Conservation (phyloP, 2,797 vertebrate species). For the Aplochiton taeniatus region DNA sequence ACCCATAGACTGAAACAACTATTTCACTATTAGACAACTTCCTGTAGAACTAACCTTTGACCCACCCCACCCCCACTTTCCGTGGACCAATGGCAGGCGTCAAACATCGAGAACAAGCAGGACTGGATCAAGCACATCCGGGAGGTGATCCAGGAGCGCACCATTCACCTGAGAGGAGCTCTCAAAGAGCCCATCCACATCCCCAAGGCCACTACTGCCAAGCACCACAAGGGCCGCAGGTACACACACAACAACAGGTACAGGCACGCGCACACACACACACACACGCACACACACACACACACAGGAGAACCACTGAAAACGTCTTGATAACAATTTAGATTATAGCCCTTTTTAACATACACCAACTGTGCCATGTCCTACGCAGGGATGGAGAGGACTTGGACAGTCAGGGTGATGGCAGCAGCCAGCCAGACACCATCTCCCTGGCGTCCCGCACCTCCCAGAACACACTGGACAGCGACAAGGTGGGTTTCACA, state of each 20-base stretch:
- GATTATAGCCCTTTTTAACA: no score
- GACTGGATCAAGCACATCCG: slow-evolving; percentile 99
- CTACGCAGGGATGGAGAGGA: slow-evolving; percentile 91
- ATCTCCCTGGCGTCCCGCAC: slow-evolving; percentile 97
- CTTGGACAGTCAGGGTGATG: slow-evolving; percentile 97
- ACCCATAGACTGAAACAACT: slow-evolving; percentile 44
- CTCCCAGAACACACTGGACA: slow-evolving; percentile 98
- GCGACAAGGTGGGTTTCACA: slow-evolving; percentile 87
- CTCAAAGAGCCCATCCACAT: slow-evolving; percentile 98
- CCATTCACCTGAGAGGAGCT: slow-evolving; percentile 95
- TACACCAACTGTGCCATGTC: slow-evolving; percentile 22
- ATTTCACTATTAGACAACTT: slow-evolving; percentile 25
- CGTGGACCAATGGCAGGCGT: slow-evolving; percentile 79
- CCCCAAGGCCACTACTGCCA: slow-evolving; percentile 89
- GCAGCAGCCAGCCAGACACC: slow-evolving; percentile 97
- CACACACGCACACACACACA: slow-evolving; percentile 4
- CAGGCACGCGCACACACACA: background rate
- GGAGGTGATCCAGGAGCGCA: slow-evolving; percentile 97
- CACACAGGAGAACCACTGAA: background rate
- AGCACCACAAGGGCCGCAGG: slow-evolving; percentile 92
- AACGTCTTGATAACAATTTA: no score
- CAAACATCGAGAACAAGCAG: slow-evolving; percentile 98
- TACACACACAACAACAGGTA: slow-evolving; percentile 51
- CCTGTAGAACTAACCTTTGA: slow-evolving; percentile 7
- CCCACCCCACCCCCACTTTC: background rate